A percentile compares a stretch with the other conserved stretches of the same genome.
These are phyloP conservation scores for Macrosoma leucophasiata DNA, from an alignment of 2,888 invertebrate species.

Conservation along the genomic window DNA sequence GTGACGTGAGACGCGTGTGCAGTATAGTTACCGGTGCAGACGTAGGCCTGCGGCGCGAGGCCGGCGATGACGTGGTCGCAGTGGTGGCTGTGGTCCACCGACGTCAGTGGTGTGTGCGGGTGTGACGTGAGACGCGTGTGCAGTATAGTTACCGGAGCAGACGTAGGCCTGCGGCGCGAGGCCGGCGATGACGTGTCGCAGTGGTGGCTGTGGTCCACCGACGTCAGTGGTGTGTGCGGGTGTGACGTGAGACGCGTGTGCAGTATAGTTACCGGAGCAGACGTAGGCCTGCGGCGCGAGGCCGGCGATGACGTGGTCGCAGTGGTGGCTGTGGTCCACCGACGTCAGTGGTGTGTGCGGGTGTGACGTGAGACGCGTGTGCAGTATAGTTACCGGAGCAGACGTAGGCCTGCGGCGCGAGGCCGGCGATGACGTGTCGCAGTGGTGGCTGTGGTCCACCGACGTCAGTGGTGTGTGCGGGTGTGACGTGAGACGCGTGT, in stretches of 20 bases:
- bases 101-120: too few species aligned
- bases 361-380: too few species aligned
- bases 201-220: conserved; percentile 94
- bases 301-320: conserved; percentile 94
- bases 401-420: conserved; percentile 97
- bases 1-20: too few species aligned
- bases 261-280: conserved; percentile 91
- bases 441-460: conserved; percentile 94
- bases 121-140: too few species aligned
- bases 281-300: conserved; percentile 98
- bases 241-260: too few species aligned
- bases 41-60: conserved; percentile 97
- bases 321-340: conserved; percentile 94
- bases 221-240: too few species aligned
- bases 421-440: conserved; percentile 94
- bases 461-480: conserved; percentile 93
- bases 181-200: conserved; percentile 95
- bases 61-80: conserved; percentile 96
- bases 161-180: conserved; percentile 98
- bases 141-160: conserved; percentile 82
- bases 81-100: conserved; percentile 94
- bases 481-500: too few species aligned
- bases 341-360: conserved; percentile 93
- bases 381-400: conserved; percentile 82
- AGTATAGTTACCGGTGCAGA: conserved; percentile 93